Conservation (phyloP, 2,113 vertebrate genomes). For the Pseudonaja textilis region DNA sequence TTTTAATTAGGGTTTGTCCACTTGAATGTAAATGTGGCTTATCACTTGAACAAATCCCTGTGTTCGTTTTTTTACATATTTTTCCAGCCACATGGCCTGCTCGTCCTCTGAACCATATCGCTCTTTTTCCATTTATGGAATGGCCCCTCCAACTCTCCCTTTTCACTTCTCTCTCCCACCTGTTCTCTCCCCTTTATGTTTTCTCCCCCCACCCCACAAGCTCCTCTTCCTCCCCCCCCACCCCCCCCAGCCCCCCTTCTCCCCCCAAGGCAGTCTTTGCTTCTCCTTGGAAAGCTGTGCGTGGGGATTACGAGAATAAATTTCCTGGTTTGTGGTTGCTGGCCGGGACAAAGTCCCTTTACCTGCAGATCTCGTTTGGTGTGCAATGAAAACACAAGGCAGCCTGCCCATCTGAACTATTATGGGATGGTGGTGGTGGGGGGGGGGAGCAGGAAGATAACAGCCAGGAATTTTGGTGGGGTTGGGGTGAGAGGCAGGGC, state of each 20-base stretch:
- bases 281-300: not conserved
- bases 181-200: not conserved
- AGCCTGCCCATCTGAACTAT: not conserved
- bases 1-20: not conserved
- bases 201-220: not conserved
- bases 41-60: not conserved
- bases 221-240: not conserved
- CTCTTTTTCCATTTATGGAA: not conserved
- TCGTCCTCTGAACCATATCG: accelerated
- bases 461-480: not conserved
- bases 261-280: too few species aligned
- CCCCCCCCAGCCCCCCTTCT: too few species aligned
- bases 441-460: not conserved
- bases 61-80: not conserved
- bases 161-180: not conserved
- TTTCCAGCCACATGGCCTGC: not conserved
- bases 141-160: not conserved
- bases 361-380: not conserved
- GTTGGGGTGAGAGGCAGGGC: not conserved
- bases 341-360: not conserved
- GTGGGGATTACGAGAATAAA: too few species aligned
- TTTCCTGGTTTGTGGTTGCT: not conserved
- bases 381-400: not conserved
- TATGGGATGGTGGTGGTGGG: too few species aligned
- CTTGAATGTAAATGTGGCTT: not conserved